Base-by-base conservation (phyloP, 1,140 invertebrate genomes). In the Drosophila watanabei region DNA sequence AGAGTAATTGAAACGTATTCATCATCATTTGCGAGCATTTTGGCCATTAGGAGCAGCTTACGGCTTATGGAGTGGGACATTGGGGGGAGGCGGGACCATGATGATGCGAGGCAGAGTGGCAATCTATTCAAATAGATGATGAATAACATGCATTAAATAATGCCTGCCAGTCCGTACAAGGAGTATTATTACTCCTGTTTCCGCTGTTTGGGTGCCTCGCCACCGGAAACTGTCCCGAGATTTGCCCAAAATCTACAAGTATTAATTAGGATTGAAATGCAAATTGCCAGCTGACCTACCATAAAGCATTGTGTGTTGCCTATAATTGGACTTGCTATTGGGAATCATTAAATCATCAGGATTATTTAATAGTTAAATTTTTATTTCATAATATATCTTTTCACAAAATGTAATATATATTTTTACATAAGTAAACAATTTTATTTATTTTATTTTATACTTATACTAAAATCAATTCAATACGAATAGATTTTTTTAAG, bases 1-100 rank as follows among this genome's bases (percentile, higher is more conserved):
- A 62, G 64, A 84, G 71, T 88, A 88, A 86, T 70, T 78, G 79
- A 75, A 87, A 79, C 61, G 62, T 82, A 70, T 85, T 81, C 63
- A 86, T 79, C 75, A 79, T 79, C 80, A 82, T 84, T 84, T 80
- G 69, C 63, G 49, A 70, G 69, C 79, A 75, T 75, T 87, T 82
- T 69, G 65, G 63, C 60, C 83, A 85, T 78, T 79, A 65, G 75
- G 52, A 70, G 64, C 75, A 70, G 75, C 80, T 79, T 56, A 81
- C 51, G 45, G 48, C 28, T 61, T 11, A 37, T 43, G 69, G 35
- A 35, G 45, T 32, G 68, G 45, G 45, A 4, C 49, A 13, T 52
- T n/a, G n/a, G 18, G 35, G 43, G 14, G 35, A 35, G 14, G 46
- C 14, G 43, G 10, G 18, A 10, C 48, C 4, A 43, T 28, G 61